A percentile compares a stretch with the other conserved stretches of the same genome.
Conservation (phyloP, 2,113 vertebrate species). For the Mola mola region DNA sequence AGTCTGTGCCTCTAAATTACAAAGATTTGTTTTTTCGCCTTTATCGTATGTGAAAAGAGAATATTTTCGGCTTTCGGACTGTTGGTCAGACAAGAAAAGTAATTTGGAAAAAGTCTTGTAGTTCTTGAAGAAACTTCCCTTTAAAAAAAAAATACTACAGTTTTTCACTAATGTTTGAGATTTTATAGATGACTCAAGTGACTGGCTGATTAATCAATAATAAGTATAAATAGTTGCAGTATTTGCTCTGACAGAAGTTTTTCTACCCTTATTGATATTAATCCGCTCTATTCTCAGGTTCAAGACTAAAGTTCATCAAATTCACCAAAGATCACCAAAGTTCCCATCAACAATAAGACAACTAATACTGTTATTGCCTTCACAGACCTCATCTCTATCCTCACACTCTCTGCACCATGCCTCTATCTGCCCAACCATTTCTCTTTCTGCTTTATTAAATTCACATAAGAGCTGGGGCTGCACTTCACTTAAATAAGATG, state of each 20-base stretch:
- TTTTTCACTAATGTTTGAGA: background rate
- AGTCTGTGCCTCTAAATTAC: no score
- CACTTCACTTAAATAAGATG: conserved; percentile 31
- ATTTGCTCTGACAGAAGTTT: background rate
- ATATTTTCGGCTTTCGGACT: no score
- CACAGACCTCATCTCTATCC: conserved; percentile 6
- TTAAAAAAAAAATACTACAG: no score
- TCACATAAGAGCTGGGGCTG: conserved; percentile 1
- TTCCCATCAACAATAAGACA: background rate
- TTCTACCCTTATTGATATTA: background rate
- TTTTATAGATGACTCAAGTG: background rate
- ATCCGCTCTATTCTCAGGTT: background rate
- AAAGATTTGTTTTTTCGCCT: no score
- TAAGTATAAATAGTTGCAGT: background rate
- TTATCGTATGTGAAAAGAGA: no score
- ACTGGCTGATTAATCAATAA: background rate
- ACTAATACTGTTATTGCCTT: background rate
- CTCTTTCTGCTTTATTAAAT: conserved; percentile 25
- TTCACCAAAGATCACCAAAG: background rate
- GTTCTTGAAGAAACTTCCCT: no score
- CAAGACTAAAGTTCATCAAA: background rate
- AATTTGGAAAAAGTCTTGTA: no score
- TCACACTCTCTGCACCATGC: background rate
- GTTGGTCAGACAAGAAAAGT: no score
- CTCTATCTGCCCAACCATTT: conserved; percentile 5